Percentiles rank a stretch among this genome's conserved stretches.
Conservation (phyloP, 2,888 invertebrate genomes). For the Melanargia galathea region DNA sequence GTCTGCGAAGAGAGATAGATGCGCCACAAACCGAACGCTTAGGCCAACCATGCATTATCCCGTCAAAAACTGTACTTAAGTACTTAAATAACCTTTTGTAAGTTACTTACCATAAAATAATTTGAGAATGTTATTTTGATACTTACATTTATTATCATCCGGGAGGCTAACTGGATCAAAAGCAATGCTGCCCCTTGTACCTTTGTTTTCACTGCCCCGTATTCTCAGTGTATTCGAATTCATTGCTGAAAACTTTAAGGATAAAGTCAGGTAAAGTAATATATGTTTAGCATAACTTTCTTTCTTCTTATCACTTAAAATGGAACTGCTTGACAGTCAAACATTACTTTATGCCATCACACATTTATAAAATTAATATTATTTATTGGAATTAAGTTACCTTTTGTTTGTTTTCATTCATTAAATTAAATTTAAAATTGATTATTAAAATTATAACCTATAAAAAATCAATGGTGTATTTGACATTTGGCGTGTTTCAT, state of each 20-base stretch:
- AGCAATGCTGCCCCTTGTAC: constrained; percentile 53
- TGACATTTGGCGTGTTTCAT: too few relatives aligned
- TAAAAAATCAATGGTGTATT: neutral
- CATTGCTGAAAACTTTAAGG: constrained; percentile 40
- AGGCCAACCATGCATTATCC: too few relatives aligned
- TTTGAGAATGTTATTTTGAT: too few relatives aligned
- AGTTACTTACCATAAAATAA: too few relatives aligned
- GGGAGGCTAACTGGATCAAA: constrained; percentile 51
- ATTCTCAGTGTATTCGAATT: constrained; percentile 53
- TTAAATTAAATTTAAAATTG: neutral
- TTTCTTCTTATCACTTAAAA: neutral
- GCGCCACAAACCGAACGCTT: too few relatives aligned
- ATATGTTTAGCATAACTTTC: neutral
- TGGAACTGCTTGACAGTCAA: neutral
- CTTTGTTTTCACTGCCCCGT: constrained; percentile 54
- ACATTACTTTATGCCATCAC: neutral
- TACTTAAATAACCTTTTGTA: too few relatives aligned
- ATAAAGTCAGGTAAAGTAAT: neutral
- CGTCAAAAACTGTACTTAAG: too few relatives aligned
- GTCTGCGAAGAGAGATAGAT: too few relatives aligned
- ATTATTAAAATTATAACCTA: neutral
- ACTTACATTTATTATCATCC: constrained; percentile 30
- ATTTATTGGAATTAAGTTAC: neutral
- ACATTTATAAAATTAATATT: neutral
- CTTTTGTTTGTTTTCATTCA: constrained; percentile 13